phyloP scores from a whole-genome alignment of 2,797 vertebrate species.

The Enteromius anoplus region DNA sequence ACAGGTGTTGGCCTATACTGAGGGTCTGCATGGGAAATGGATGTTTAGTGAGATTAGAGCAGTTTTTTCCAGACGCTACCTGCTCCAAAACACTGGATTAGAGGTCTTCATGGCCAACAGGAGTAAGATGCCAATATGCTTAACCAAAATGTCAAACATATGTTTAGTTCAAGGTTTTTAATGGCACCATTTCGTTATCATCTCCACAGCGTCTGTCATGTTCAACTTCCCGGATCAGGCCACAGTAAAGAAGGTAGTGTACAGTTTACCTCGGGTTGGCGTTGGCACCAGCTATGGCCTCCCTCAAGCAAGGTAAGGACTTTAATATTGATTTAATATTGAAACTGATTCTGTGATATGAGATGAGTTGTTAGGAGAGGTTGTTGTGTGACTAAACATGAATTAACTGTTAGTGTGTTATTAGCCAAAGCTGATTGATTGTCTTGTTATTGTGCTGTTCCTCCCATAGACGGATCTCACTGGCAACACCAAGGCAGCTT shows the following conservation, averaged over 20 bases:
- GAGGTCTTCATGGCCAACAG: constrained; percentile 98
- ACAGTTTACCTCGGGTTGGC: constrained; percentile 94
- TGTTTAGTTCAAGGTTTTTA: not conserved
- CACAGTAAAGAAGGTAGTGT: constrained; percentile 94
- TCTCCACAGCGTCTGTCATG: constrained; percentile 89
- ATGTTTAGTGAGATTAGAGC: constrained; percentile 99
- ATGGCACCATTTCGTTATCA: not conserved
- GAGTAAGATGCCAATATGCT: constrained; percentile 79
- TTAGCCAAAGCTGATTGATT: not conserved
- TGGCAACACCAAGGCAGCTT: constrained; percentile 96
- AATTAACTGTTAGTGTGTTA: not conserved
- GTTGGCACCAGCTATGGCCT: constrained; percentile 98
- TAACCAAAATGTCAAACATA: not conserved
- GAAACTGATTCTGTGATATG: not conserved
- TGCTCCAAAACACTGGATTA: constrained; percentile 93
- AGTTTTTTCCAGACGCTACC: constrained; percentile 91
- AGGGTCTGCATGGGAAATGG: constrained; percentile 98
- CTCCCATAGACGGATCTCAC: constrained; percentile 87
- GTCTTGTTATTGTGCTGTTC: not conserved
- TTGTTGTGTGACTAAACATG: not conserved
- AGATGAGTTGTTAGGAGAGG: not conserved
- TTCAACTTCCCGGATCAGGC: constrained; percentile 98
- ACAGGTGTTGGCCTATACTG: constrained; percentile 91
- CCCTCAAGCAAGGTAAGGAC: constrained; percentile 91
- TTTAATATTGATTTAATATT: too few species aligned